Evolutionary conservation across 2,797 vertebrate species (phyloP).

Genomic region (Chelonia mydas): DNA sequence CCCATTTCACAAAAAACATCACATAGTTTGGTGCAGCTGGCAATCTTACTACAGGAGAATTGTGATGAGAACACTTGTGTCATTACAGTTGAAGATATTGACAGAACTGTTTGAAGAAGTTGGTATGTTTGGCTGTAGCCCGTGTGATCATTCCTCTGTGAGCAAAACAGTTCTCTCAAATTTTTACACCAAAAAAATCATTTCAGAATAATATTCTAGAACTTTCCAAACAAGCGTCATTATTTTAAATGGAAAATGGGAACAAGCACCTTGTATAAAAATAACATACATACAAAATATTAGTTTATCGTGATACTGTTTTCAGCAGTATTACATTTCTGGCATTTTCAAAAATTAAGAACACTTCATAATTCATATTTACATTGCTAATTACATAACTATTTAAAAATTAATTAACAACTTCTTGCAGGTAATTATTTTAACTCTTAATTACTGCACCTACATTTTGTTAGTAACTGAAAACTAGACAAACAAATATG

Average conservation of each 20-base stretch:
- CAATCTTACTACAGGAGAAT: background rate
- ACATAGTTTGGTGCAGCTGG: too few species aligned
- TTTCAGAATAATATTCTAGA: background rate
- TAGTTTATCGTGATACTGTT: rapidly evolving
- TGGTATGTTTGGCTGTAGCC: background rate
- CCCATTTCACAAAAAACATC: too few species aligned
- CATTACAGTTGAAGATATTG: background rate
- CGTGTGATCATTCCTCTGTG: background rate
- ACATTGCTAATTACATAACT: background rate
- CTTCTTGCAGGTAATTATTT: background rate
- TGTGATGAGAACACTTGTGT: background rate
- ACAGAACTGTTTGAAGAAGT: background rate
- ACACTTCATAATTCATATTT: background rate
- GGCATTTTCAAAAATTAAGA: background rate
- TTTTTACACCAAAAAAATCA: background rate
- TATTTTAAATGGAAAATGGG: background rate
- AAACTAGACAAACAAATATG: background rate
- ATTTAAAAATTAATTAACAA: background rate
- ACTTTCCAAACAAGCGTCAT: background rate
- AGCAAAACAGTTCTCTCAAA: background rate
- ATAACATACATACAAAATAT: background rate
- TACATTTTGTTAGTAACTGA: background rate
- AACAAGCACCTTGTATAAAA: too few species aligned
- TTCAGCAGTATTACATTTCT: rapidly evolving
- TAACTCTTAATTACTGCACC: background rate